A percentile compares a stretch with the other conserved stretches of the same genome.
phyloP scores from a whole-genome alignment of 2,888 invertebrate genomes.

The Leucania comma region DNA sequence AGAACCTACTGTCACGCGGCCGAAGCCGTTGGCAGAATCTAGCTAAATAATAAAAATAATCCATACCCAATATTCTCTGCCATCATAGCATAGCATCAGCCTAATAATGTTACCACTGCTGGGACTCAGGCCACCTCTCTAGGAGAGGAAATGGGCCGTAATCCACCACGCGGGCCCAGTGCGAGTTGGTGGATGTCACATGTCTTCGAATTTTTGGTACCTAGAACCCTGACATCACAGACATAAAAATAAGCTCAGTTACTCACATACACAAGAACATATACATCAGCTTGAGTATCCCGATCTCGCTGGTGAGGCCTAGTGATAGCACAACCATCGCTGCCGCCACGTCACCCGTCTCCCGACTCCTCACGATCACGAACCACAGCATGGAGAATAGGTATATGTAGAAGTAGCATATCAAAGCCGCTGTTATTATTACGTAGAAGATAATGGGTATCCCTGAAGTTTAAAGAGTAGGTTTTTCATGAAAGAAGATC shows the following conservation, averaged over 20 bases:
- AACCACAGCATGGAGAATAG: conserved; percentile 68
- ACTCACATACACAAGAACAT: conserved; percentile 68
- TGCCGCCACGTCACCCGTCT: conserved; percentile 59
- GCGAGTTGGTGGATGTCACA: too few species aligned
- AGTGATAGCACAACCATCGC: conserved; percentile 66
- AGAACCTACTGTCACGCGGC: too few species aligned
- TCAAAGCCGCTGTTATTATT: conserved; percentile 11
- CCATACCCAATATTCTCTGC: not conserved
- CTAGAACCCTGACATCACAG: too few species aligned
- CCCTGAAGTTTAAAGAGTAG: conserved; percentile 44
- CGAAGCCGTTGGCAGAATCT: too few species aligned
- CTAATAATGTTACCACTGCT: too few species aligned
- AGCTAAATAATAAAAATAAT: too few species aligned
- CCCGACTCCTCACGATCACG: conserved; percentile 59
- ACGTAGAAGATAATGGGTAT: conserved; percentile 65
- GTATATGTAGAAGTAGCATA: conserved; percentile 67
- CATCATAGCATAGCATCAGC: too few species aligned
- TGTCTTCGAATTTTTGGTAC: too few species aligned
- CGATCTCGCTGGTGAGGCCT: conserved; percentile 66
- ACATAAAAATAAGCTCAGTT: not conserved
- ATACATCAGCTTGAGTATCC: conserved; percentile 64
- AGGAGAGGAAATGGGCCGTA: too few species aligned
- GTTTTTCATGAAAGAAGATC: too few species aligned
- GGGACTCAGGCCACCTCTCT: too few species aligned
- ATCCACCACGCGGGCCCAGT: too few species aligned